Evolutionary conservation across 1,140 invertebrate species (phyloP).

Genomic region (Apis dorsata): DNA sequence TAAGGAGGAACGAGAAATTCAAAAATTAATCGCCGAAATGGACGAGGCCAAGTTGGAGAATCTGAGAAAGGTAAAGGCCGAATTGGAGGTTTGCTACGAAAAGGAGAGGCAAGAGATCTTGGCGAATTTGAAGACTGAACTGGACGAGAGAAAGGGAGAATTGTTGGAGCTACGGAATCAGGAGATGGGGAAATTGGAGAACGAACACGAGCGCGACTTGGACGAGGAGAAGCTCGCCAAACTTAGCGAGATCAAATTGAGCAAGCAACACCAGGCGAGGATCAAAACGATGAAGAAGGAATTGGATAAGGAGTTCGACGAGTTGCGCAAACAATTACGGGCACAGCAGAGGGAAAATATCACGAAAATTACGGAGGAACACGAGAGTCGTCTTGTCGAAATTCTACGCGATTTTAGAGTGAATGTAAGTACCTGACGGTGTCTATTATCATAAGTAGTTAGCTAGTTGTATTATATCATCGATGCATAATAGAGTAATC

Average conservation of each 20-base stretch:
- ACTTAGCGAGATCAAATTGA: constrained; percentile 70
- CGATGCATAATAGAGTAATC: no score
- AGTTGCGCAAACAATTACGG: constrained; percentile 76
- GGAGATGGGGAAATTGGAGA: constrained; percentile 74
- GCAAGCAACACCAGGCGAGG: constrained; percentile 69
- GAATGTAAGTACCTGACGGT: constrained; percentile 74
- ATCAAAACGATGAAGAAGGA: constrained; percentile 73
- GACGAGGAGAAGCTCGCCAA: constrained; percentile 72
- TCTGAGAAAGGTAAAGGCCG: constrained; percentile 70
- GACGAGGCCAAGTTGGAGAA: constrained; percentile 69
- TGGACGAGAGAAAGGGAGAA: constrained; percentile 72
- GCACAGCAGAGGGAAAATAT: constrained; percentile 79
- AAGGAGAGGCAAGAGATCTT: constrained; percentile 77
- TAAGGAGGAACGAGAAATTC: constrained; percentile 74
- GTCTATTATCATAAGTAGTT: constrained; percentile 13
- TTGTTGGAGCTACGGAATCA: constrained; percentile 73
- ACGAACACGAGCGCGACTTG: constrained; percentile 71
- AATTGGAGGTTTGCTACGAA: constrained; percentile 77
- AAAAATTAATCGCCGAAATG: constrained; percentile 77
- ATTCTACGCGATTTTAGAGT: constrained; percentile 79
- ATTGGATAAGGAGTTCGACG: constrained; percentile 76
- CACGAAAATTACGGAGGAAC: constrained; percentile 81
- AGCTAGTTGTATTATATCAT: neutral
- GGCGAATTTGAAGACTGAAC: constrained; percentile 71
- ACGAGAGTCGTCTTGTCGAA: constrained; percentile 80